Evolutionary conservation across 2,888 invertebrate genomes (phyloP).

Genomic region (Osmoderma eremita): DNA sequence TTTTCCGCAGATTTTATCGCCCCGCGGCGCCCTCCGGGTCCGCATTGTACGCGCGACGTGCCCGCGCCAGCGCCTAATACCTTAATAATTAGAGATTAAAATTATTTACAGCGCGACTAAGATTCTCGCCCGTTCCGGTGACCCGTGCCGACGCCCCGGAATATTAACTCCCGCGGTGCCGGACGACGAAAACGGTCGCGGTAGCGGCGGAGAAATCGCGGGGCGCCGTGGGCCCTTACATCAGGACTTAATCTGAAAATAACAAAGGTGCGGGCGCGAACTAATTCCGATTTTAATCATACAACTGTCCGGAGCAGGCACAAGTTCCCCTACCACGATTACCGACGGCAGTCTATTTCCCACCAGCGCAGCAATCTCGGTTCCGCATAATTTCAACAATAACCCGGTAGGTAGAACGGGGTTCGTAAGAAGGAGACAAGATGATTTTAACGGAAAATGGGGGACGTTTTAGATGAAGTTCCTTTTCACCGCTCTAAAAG

Average conservation of each 20-base stretch:
- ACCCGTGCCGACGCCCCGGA: conserved; percentile 26
- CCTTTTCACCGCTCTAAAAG: no score
- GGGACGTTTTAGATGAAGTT: no score
- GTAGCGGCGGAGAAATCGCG: conserved; percentile 6
- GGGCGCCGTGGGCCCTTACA: conserved; percentile 10
- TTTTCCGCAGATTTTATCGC: no score
- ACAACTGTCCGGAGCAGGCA: conserved; percentile 37
- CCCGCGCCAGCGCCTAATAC: conserved; percentile 13
- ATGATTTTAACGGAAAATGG: no score
- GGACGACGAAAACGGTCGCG: conserved; percentile 3
- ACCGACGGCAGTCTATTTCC: no score
- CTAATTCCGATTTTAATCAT: conserved; percentile 39
- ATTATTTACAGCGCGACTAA: conserved; percentile 21
- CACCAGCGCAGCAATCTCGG: no score
- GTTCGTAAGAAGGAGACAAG: no score
- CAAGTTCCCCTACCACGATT: no score
- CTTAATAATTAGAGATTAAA: conserved; percentile 34
- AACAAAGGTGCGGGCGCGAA: conserved; percentile 37
- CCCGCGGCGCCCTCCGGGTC: no score
- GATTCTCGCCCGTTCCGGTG: conserved; percentile 1
- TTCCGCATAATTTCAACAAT: no score
- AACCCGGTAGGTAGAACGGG: no score
- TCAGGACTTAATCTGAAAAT: conserved; percentile 37
- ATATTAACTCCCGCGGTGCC: conserved; percentile 23
- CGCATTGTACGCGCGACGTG: neutral